Evolutionary conservation across 2,888 invertebrate genomes (phyloP).

Genomic region (Nephrotoma appendiculata): DNA sequence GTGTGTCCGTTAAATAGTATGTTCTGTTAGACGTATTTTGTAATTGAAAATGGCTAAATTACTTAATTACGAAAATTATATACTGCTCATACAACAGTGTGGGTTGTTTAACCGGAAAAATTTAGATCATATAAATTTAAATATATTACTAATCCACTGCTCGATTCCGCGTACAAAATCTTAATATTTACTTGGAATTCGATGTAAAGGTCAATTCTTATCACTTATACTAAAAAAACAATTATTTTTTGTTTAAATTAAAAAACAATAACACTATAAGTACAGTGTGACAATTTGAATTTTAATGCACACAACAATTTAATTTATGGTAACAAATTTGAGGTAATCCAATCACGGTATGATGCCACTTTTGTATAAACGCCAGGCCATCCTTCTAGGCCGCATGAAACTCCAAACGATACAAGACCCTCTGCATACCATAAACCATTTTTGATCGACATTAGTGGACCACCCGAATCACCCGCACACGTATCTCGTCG

Average conservation of each 20-base stretch:
- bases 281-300: background rate
- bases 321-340: slow-evolving; percentile 16
- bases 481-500: slow-evolving; percentile 58
- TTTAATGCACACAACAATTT: background rate
- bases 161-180: background rate
- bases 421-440: slow-evolving; percentile 50
- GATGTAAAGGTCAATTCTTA: background rate
- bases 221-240: background rate
- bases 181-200: background rate
- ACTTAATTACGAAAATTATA: background rate
- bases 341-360: slow-evolving; percentile 38
- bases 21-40: background rate
- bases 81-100: background rate
- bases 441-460: slow-evolving; percentile 36
- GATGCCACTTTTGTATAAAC: slow-evolving; percentile 47
- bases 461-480: slow-evolving; percentile 64
- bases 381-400: slow-evolving; percentile 46
- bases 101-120: background rate
- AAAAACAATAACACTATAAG: background rate
- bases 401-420: slow-evolving; percentile 52
- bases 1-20: background rate
- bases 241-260: background rate
- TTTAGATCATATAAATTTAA: background rate
- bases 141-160: too few species aligned
- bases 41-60: background rate